Base-by-base conservation (phyloP, 30 jellyfish, hydroid and myxozoan genomes). In the Chrysaora quinquecirrha region DNA sequence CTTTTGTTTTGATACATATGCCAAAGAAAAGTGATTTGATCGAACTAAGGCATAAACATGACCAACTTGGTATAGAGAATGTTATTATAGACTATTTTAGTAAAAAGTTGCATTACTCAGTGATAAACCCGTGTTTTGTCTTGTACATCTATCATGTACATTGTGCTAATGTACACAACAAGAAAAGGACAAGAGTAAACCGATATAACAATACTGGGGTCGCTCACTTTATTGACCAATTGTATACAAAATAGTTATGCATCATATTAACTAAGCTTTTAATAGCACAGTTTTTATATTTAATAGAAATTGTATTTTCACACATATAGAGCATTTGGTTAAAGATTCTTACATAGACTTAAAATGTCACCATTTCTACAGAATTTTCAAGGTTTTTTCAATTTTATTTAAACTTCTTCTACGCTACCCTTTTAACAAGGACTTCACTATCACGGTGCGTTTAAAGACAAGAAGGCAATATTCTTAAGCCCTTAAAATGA, bases 111-210 rank as follows among this genome's bases (percentile, higher is more conserved):
- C 49, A 69, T 1, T 84, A 74, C 76, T 73, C 68, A 38, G 95
- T 84, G 19, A 69, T 84, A 1, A 84, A 84, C 58, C 95, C 95
- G 0, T 84, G 95, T 47, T 74, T 65, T 63, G 84, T 84, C 21
- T 47, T 84, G 62, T 63, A 56, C 52, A 35, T 74, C 9, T 84
- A 84, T 30, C 95, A 84, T 49, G 83, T 84, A 19, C 95, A 84
- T 73, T 84, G 95, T 64, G 81, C 80, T 23, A 48, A 77, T 16
- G 78, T 84, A 14, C 82, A 48, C 34, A 69, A 73, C 43, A 84
- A 64, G n/a, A 34, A 74, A 1, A 54, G 95, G 32, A 61, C 50
- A 10, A 38, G 95, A 19, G 84, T 84, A 11, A 74, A 74, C 35
- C 75, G 69, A 24, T 43, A 24, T 48, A 64, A 50, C 50, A 84